Conservation (phyloP, 2,888 invertebrate genomes). For the Chironomus tentans region DNA sequence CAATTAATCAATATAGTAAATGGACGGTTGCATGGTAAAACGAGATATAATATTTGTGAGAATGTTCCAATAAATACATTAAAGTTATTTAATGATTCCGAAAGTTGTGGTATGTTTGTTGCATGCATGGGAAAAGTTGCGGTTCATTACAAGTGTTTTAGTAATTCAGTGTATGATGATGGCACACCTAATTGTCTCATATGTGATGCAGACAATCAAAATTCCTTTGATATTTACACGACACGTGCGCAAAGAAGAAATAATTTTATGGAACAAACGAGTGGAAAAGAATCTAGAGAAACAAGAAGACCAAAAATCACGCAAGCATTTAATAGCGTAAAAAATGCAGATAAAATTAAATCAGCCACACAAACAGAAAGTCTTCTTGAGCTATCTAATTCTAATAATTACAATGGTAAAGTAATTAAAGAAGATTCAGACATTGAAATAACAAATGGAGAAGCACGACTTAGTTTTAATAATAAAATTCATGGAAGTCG, state of each 20-base stretch:
- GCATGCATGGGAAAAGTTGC: slow-evolving; percentile 14
- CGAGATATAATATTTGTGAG: neutral
- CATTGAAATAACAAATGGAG: too few relatives aligned
- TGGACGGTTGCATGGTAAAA: neutral
- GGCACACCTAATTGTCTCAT: slow-evolving; percentile 17
- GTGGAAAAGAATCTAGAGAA: too few relatives aligned
- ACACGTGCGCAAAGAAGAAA: neutral
- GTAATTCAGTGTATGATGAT: slow-evolving; percentile 19
- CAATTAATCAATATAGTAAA: neutral
- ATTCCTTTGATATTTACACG: neutral
- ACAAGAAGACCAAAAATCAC: too few relatives aligned
- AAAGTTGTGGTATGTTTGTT: neutral
- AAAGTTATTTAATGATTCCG: neutral
- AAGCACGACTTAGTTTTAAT: too few relatives aligned
- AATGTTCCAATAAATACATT: neutral
- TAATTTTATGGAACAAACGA: neutral
- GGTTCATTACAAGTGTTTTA: slow-evolving; percentile 15
- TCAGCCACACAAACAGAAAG: too few relatives aligned
- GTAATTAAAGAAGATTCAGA: too few relatives aligned
- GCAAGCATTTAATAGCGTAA: too few relatives aligned
- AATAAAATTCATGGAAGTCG: too few relatives aligned
- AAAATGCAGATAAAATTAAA: too few relatives aligned
- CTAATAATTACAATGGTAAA: too few relatives aligned
- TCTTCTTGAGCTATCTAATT: too few relatives aligned
- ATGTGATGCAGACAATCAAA: slow-evolving; percentile 15